Percentiles rank a stretch among this genome's conserved stretches.
These are phyloP conservation scores for Alethe diademata DNA, from an alignment of 2,113 vertebrate species.

Conservation along the genomic window DNA sequence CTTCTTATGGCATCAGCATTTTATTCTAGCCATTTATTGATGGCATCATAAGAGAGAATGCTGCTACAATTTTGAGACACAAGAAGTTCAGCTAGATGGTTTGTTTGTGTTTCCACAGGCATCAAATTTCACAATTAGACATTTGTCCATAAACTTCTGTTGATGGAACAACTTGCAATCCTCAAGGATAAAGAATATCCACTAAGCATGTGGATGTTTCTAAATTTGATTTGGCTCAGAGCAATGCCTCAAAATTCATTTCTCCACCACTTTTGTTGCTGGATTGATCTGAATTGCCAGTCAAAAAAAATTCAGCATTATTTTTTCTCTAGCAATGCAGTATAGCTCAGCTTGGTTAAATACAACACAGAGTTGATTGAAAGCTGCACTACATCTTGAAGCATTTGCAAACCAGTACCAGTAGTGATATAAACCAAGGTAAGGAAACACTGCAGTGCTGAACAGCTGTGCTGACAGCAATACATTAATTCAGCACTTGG, in stretches of 20 bases:
- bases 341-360: not conserved
- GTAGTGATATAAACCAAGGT: not conserved
- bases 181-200: not conserved
- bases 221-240: not conserved
- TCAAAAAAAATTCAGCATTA: not conserved
- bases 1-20: not conserved
- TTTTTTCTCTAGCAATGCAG: not conserved
- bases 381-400: not conserved
- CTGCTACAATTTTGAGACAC: not conserved
- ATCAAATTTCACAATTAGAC: not conserved
- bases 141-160: not conserved
- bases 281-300: not conserved
- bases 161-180: not conserved
- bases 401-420: not conserved
- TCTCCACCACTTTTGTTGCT: not conserved
- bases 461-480: not conserved
- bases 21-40: not conserved
- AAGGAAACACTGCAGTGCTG: not conserved
- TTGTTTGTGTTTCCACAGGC: not conserved
- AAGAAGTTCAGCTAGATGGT: not conserved
- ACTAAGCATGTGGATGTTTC: accelerated
- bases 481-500: not conserved
- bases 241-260: not conserved
- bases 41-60: not conserved
- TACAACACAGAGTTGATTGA: not conserved